Evolutionary conservation across 2,797 vertebrate species (phyloP), one percentile per base, ranked within the genome.

Genomic region (Semaprochilodus insignis): DNA sequence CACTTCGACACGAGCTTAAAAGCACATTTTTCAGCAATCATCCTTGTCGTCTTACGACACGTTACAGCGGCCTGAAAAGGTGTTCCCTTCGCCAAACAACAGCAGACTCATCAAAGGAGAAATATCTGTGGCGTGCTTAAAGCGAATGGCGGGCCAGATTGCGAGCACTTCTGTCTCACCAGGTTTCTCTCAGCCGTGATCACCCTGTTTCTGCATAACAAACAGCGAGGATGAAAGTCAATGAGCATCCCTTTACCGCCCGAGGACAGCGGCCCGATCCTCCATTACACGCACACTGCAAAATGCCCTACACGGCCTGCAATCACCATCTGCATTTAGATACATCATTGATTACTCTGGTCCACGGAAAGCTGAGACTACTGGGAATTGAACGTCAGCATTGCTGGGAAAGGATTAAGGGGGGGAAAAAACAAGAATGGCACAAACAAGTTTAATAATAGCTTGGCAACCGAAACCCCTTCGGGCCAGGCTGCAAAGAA

Each of bases 401-500:
- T 69, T 77, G 78, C 72, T 60, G 73, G 84, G 74, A 84, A 85
- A 70, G 62, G 70, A 69, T 83, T 78, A 69, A 67, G 66, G 36
- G 74, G 70, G 55, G 4, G 19, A 80, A 72, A 73, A 72, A 74
- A 70, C 76, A 87, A 90, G 91, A 91, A 92, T 92, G 87, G 90
- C 92, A 93, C 75, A 94, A 94, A 94, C 93, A 93, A 91, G 92
- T 94, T 93, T 94, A 95, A 94, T 93, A 93, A 94, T 91, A 94
- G 91, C 93, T 91, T 74, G 87, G 69, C 85, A 80, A 90, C 91
- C 82, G 88, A 89, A 90, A 86, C 91, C 92, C 94, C 92, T 77
- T 76, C 80, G 93, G 91, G 93, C 91, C 83, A 78, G 78, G 89
- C 86, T 73, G 90, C 90, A 93, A 95, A 94, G 93, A 93, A 93